A percentile compares a stretch with the other conserved stretches of the same genome.
phyloP scores from a whole-genome alignment of 2,113 vertebrate genomes.

The Dicentrarchus labrax region DNA sequence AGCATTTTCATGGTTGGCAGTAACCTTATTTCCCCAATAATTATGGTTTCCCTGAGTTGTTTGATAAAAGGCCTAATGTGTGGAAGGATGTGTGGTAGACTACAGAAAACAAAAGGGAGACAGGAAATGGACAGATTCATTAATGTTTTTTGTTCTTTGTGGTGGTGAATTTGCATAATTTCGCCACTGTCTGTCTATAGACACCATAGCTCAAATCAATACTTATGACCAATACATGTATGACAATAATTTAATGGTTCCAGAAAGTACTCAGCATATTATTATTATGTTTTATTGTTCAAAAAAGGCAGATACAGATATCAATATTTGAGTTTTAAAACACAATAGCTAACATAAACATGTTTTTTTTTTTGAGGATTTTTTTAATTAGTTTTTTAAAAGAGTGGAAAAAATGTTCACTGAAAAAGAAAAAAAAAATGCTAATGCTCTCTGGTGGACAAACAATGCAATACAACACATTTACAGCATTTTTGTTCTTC shows the following conservation, averaged over 20 bases:
- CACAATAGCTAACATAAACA: background rate
- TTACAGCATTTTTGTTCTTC: background rate
- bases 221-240: no score
- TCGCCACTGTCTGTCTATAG: background rate
- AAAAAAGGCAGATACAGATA: no score
- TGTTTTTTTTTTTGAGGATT: no score
- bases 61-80: conserved; percentile 46
- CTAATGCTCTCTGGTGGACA: background rate
- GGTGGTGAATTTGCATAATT: background rate
- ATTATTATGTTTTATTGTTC: no score
- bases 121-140: background rate
- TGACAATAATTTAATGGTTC: no score
- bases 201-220: background rate
- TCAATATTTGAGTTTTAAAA: background rate
- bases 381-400: no score
- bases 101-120: background rate
- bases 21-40: conserved; percentile 52
- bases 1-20: conserved; percentile 44
- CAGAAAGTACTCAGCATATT: no score
- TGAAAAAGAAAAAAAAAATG: no score
- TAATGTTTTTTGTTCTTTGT: background rate
- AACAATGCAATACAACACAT: no score
- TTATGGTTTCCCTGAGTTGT: conserved; percentile 37
- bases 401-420: no score
- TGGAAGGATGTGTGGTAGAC: conserved; percentile 18